Evolutionary conservation across 2,797 vertebrate species (phyloP).

Genomic region (Myotis planiceps): DNA sequence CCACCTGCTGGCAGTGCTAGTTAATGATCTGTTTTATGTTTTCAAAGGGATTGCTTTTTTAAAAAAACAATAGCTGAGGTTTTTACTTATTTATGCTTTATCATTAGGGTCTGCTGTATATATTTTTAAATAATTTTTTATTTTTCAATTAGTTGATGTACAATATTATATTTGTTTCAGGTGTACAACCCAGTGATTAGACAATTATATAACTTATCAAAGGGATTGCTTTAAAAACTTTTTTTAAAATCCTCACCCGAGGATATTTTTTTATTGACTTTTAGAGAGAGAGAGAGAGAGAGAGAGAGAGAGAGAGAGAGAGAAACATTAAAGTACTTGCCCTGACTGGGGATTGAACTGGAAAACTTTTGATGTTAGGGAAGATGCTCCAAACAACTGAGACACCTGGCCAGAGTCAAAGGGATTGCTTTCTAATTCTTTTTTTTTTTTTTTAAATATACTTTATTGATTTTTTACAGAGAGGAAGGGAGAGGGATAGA

Average conservation of each 20-base stretch:
- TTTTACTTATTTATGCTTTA: background rate
- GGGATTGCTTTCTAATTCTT: background rate
- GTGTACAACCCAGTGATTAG: background rate
- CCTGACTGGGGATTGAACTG: background rate
- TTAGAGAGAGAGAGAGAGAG: background rate
- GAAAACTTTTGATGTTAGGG: background rate
- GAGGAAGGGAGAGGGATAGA: no score
- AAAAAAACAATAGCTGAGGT: background rate
- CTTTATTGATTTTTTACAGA: no score
- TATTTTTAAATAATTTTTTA: background rate
- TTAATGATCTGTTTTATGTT: constrained; percentile 7
- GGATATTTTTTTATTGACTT: background rate
- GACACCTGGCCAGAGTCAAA: background rate
- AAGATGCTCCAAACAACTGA: background rate
- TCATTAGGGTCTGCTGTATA: background rate
- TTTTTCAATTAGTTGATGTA: background rate
- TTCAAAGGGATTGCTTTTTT: background rate
- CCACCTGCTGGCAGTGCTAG: background rate
- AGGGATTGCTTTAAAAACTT: background rate
- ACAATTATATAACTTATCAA: background rate
- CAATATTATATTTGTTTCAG: background rate
- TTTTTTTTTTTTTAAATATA: no score
- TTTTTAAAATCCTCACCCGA: background rate
- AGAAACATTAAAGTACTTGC: background rate
- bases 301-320: background rate